Evolutionary conservation across 2,113 vertebrate genomes (phyloP).

Genomic region (Macroglossus sobrinus): DNA sequence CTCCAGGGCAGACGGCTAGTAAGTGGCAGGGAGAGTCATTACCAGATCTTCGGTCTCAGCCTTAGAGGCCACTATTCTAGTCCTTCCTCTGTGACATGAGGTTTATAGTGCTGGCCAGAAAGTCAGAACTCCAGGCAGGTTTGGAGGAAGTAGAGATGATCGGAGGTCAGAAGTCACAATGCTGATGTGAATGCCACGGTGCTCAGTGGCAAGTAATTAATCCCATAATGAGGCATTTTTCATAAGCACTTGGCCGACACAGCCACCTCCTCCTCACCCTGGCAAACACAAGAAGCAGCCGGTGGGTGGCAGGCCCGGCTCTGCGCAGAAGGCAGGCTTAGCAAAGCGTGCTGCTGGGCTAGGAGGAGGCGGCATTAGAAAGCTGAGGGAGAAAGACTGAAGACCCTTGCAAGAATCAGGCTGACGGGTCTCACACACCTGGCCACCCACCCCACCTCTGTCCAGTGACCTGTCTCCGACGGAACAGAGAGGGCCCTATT

Average conservation of each 20-base stretch:
- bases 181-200: not conserved
- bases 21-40: not conserved
- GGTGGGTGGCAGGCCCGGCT: not conserved
- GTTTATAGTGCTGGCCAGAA: not conserved
- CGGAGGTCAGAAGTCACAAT: not conserved
- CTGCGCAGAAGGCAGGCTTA: conserved; percentile 37
- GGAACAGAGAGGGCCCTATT: not conserved
- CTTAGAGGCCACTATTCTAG: not conserved
- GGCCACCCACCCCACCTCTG: not conserved
- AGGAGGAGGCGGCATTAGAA: not conserved
- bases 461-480: too few species aligned
- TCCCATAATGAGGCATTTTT: conserved; percentile 9
- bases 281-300: conserved; percentile 13
- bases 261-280: conserved; percentile 26
- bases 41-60: not conserved
- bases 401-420: not conserved
- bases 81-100: not conserved
- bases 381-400: not conserved
- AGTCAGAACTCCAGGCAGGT: not conserved
- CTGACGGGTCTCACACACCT: not conserved
- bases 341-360: not conserved
- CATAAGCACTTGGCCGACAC: not conserved
- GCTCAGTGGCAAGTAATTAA: not conserved
- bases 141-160: not conserved
- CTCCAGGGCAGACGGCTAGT: not conserved